Evolutionary conservation across 2,113 vertebrate genomes (phyloP), one percentile per base, ranked within the genome.

Genomic region (Saguinus midas): DNA sequence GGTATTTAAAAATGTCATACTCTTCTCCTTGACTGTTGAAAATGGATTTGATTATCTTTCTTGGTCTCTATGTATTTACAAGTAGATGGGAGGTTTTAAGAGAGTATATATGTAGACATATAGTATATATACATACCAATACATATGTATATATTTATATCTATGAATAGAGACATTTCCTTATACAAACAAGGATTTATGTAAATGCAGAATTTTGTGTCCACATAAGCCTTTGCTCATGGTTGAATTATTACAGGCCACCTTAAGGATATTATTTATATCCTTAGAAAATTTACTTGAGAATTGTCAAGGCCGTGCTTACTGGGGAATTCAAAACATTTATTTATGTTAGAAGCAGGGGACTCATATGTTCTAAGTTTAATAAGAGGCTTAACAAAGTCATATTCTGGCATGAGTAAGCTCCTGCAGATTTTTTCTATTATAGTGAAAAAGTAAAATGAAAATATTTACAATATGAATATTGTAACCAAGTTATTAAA

Each of bases 261-360:
- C 43, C 81, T 94, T 93, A 96, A 92, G 50, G 88, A 89, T 97
- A 97, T 95, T 85, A 55, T 95, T 96, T 96, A 75, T 94, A 84
- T 79, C 91, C 68, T 96, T 96, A 91, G 94, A 91, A 97, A 97
- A 92, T 97, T 92, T 96, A 76, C 97, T 94, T 82, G 87, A 83
- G 95, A 95, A 95, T 96, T 92, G 95, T 97, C 97, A 94, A 97
- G 48, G 72, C 29, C 43, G 40, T 96, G 57, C 95, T 97, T 98
- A 95, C 73, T 40, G 76, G 87, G 72, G 85, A 97, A 96, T 90
- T 97, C 48, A 90, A 97, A 95, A 88, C 92, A 88, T 97, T 97
- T 98, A 86, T 97, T 97, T 98, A 97, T 78, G 94, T 97, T 96
- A 96, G 96, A 97, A 93, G 87, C 96, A 96, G 94, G 85, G 94